These are phyloP conservation scores for Physeter macrocephalus DNA, from an alignment of 2,113 vertebrate genomes.

Conservation along the genomic window DNA sequence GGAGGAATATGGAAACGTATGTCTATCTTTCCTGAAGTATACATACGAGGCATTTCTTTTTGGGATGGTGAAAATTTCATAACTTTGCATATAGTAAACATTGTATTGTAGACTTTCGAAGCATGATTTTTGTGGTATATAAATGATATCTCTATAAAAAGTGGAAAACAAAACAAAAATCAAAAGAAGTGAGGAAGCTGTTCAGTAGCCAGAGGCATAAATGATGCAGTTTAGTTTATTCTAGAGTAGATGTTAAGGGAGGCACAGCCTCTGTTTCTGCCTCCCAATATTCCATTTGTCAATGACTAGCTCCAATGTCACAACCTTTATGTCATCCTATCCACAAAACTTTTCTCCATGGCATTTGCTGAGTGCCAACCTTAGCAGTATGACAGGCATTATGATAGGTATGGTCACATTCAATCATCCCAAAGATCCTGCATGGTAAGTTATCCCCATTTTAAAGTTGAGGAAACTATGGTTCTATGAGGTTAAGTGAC, in stretches of 20 bases:
- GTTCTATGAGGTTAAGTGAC: not conserved
- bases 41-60: not conserved
- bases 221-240: not conserved
- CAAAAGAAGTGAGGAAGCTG: not conserved
- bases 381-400: not conserved
- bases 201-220: not conserved
- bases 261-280: not conserved
- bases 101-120: not conserved
- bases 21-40: not conserved
- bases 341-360: not conserved
- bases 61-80: not conserved
- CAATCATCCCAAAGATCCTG: not conserved
- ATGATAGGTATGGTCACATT: not conserved
- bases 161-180: not conserved
- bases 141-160: not conserved
- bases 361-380: not conserved
- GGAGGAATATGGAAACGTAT: not conserved
- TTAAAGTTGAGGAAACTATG: not conserved
- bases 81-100: not conserved
- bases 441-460: not conserved
- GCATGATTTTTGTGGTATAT: not conserved
- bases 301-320: not conserved
- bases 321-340: not conserved
- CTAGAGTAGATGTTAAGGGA: not conserved
- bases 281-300: not conserved